Percentiles rank a stretch among this genome's conserved stretches.
These are phyloP conservation scores for Terrapene triunguis DNA, from an alignment of 2,113 vertebrate species.

Conservation along the genomic window DNA sequence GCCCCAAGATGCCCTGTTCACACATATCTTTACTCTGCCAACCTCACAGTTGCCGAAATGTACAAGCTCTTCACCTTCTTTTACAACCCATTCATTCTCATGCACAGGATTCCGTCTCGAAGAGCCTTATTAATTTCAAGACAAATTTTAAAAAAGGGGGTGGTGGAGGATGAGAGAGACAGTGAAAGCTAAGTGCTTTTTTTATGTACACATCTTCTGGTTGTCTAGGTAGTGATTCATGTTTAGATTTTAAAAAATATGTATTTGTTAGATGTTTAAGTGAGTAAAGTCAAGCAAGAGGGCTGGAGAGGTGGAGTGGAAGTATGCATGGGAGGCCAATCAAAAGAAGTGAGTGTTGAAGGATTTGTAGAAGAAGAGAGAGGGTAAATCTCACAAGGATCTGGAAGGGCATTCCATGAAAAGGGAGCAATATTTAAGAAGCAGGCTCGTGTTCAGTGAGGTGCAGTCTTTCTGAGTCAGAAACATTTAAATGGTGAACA, in stretches of 20 bases:
- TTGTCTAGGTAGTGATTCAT: neutral
- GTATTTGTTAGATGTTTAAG: neutral
- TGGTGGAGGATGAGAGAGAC: neutral
- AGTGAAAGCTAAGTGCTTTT: neutral
- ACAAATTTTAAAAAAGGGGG: neutral
- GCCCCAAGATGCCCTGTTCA: neutral
- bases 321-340: neutral
- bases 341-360: neutral
- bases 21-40: neutral
- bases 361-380: neutral
- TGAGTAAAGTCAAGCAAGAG: neutral
- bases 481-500: neutral
- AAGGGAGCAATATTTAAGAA: neutral
- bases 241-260: neutral
- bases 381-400: neutral
- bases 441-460: rapidly evolving
- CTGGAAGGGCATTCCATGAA: neutral
- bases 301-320: neutral
- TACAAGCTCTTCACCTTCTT: neutral
- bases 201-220: neutral
- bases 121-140: neutral
- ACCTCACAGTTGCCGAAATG: neutral
- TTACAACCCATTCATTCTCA: neutral
- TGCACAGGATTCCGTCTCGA: neutral
- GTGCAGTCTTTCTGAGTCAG: neutral